phyloP scores from a whole-genome alignment of 2,113 vertebrate species.

The Odobenus rosmarus region DNA sequence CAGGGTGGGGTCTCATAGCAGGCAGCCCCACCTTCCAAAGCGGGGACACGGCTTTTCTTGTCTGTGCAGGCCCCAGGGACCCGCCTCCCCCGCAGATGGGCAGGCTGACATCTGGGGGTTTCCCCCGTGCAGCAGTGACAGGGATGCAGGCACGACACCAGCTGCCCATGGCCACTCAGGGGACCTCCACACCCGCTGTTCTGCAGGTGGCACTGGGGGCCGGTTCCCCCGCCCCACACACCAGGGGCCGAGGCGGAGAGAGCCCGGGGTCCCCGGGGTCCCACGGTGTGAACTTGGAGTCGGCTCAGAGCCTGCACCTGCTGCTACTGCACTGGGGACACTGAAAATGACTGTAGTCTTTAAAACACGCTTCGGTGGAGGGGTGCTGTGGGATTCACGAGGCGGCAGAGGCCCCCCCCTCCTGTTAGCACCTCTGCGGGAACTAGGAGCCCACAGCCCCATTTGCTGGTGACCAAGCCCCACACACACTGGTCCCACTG shows the following conservation, averaged over 20 bases:
- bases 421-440: no score
- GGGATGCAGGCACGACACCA: not conserved
- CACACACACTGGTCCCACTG: no score
- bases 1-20: not conserved
- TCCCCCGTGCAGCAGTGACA: not conserved
- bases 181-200: not conserved
- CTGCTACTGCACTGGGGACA: not conserved
- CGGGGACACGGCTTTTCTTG: fast-evolving
- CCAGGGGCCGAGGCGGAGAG: fast-evolving
- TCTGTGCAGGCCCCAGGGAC: not conserved
- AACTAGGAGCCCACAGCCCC: no score
- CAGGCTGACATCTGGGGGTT: not conserved
- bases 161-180: not conserved
- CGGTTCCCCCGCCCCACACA: not conserved
- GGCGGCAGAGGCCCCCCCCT: no score
- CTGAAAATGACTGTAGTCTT: not conserved
- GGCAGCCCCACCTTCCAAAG: not conserved
- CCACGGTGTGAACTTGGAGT: not conserved
- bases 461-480: no score
- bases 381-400: no score
- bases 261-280: not conserved
- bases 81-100: not conserved
- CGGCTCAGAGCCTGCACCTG: not conserved
- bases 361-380: no score
- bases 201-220: no score